Percentiles rank a stretch among this genome's conserved stretches.
Evolutionary conservation across 2,888 invertebrate genomes (phyloP).

Genomic region (Malthinus flaveolus): DNA sequence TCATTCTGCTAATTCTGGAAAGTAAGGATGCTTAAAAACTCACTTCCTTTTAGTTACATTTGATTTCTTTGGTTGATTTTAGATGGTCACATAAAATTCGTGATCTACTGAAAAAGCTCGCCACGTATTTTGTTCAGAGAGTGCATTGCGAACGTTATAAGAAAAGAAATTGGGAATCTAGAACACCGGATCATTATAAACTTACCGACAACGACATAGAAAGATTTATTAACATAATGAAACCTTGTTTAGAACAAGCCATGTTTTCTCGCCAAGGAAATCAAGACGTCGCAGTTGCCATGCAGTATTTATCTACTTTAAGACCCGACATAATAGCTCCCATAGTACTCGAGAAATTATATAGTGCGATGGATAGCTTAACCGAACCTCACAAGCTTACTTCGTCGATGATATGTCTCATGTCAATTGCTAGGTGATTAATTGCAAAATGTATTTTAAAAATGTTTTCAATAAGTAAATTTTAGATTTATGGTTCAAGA

Average conservation of each 20-base stretch:
- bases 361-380: conserved; percentile 78
- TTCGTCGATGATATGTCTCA: conserved; percentile 71
- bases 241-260: conserved; percentile 74
- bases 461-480: not conserved
- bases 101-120: conserved; percentile 70
- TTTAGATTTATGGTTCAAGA: conserved; percentile 55
- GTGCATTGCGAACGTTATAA: conserved; percentile 69
- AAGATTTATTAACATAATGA: conserved; percentile 75
- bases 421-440: conserved; percentile 64
- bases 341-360: conserved; percentile 77
- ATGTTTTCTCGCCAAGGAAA: conserved; percentile 75
- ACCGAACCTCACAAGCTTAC: conserved; percentile 87
- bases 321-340: conserved; percentile 84
- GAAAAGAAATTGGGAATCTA: conserved; percentile 68
- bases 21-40: conserved; percentile 37
- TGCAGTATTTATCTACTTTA: conserved; percentile 76
- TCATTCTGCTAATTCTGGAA: conserved; percentile 85
- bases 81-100: conserved; percentile 73
- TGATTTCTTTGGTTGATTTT: conserved; percentile 13
- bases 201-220: conserved; percentile 81
- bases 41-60: not conserved
- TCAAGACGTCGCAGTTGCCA: conserved; percentile 64
- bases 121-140: conserved; percentile 63
- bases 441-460: not conserved
- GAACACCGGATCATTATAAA: conserved; percentile 68